Evolutionary conservation across 2,888 invertebrate genomes (phyloP).

Genomic region (Morinoia aosen): DNA sequence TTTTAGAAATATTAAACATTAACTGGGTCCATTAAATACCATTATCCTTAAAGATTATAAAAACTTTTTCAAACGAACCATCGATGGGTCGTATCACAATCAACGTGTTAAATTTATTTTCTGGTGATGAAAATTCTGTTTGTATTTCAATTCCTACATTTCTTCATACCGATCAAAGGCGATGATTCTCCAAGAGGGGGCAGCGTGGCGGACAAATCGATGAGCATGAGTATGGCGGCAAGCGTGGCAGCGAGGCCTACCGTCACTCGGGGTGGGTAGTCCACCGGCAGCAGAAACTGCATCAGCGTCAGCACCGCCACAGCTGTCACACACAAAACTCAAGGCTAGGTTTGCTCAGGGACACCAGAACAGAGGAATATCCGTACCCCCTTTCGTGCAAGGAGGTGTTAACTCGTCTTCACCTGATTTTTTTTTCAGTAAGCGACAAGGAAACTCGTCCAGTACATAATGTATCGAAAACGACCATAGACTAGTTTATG

Average conservation of each 20-base stretch:
- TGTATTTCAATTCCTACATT: neutral
- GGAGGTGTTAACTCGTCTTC: no score
- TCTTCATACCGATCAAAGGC: conserved; percentile 57
- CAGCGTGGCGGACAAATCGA: conserved; percentile 47
- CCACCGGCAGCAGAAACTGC: conserved; percentile 77
- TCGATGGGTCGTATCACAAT: no score
- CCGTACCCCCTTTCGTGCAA: no score
- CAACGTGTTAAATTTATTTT: neutral
- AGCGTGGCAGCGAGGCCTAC: conserved; percentile 35
- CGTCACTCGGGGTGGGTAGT: conserved; percentile 41
- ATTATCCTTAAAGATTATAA: no score
- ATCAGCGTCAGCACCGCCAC: conserved; percentile 77
- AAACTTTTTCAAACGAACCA: no score
- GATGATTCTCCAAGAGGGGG: conserved; percentile 44
- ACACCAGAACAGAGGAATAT: neutral
- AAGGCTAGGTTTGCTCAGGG: conserved; percentile 15
- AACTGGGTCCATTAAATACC: no score
- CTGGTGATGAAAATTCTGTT: neutral
- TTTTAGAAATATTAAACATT: no score
- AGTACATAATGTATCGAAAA: no score
- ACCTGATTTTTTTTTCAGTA: no score
- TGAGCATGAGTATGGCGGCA: conserved; percentile 35
- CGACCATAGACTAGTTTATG: no score
- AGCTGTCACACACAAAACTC: conserved; percentile 71
- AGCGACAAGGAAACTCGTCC: no score